phyloP scores from a whole-genome alignment of 2,888 invertebrate species.

The Caenorhabditis japonica region DNA sequence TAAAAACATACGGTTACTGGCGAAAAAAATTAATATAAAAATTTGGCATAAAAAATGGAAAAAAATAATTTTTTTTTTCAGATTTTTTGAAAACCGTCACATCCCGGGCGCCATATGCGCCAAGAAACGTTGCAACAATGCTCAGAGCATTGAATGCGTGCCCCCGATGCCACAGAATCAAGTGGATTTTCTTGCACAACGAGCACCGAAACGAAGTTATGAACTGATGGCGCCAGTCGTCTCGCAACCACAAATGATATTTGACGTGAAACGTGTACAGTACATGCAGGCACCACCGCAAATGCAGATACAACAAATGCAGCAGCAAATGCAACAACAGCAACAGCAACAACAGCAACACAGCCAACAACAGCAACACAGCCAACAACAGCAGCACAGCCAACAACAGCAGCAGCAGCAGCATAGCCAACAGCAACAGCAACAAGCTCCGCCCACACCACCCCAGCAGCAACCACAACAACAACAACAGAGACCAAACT shows the following conservation, averaged over 20 bases:
- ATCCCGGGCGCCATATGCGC: slow-evolving; percentile 77
- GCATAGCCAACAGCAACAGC: slow-evolving; percentile 29
- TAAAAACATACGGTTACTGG: too few species aligned
- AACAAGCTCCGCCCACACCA: too few species aligned
- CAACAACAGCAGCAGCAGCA: too few species aligned
- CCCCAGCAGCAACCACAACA: slow-evolving; percentile 36
- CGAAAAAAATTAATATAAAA: too few species aligned
- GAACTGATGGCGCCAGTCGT: slow-evolving; percentile 36
- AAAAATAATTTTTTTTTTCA: slow-evolving; percentile 25
- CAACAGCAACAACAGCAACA: slow-evolving; percentile 4
- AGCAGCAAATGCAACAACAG: slow-evolving; percentile 40
- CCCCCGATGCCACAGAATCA: slow-evolving; percentile 23
- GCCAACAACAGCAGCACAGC: too few species aligned
- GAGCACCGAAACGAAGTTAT: slow-evolving; percentile 63
- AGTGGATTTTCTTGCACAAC: slow-evolving; percentile 11
- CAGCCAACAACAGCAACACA: not conserved
- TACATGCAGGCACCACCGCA: slow-evolving; percentile 52
- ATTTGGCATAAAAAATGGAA: too few species aligned
- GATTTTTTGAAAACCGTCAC: slow-evolving; percentile 76
- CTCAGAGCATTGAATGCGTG: slow-evolving; percentile 70
- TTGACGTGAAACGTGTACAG: slow-evolving; percentile 66
- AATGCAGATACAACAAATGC: slow-evolving; percentile 44
- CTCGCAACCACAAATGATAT: slow-evolving; percentile 53
- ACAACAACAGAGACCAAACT: slow-evolving; percentile 43
- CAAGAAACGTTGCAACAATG: slow-evolving; percentile 77